Evolutionary conservation across 1,140 invertebrate genomes (phyloP).

Genomic region (Nautilus pompilius): DNA sequence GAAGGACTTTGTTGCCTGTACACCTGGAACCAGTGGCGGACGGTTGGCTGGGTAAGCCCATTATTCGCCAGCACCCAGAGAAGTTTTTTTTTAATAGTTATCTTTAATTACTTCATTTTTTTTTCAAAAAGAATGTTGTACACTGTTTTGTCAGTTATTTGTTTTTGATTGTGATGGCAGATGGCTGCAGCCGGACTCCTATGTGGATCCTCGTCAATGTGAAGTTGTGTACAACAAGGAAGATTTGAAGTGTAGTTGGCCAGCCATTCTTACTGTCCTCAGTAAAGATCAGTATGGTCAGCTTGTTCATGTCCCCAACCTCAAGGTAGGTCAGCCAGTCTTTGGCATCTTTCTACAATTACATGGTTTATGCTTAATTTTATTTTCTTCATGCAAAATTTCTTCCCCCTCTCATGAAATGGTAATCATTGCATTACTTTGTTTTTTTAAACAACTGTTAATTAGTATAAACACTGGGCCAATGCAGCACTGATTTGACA

Average conservation of each 20-base stretch:
- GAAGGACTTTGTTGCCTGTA: conserved; percentile 85
- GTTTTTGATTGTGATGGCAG: conserved; percentile 48
- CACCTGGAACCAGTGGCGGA: conserved; percentile 83
- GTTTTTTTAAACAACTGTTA: too few species aligned
- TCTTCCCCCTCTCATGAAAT: too few species aligned
- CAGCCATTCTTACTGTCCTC: conserved; percentile 75
- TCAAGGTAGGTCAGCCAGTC: conserved; percentile 67
- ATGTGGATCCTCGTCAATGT: conserved; percentile 83
- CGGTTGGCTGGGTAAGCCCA: conserved; percentile 67
- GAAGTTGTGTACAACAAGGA: conserved; percentile 75
- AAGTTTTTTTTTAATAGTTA: too few species aligned
- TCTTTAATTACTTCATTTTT: too few species aligned
- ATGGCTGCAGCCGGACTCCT: conserved; percentile 91
- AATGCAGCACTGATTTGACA: too few species aligned
- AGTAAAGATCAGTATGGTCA: conserved; percentile 92
- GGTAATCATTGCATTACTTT: too few species aligned
- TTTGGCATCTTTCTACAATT: too few species aligned
- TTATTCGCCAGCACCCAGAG: too few species aligned
- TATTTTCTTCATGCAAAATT: too few species aligned
- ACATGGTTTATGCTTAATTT: too few species aligned
- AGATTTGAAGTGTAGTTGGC: conserved; percentile 76
- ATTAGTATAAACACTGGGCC: too few species aligned
- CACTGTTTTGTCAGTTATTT: not conserved
- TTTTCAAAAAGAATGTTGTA: not conserved
- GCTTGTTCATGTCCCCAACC: conserved; percentile 75